phyloP scores from a whole-genome alignment of 2,888 invertebrate species.

The Norana najaformis region DNA sequence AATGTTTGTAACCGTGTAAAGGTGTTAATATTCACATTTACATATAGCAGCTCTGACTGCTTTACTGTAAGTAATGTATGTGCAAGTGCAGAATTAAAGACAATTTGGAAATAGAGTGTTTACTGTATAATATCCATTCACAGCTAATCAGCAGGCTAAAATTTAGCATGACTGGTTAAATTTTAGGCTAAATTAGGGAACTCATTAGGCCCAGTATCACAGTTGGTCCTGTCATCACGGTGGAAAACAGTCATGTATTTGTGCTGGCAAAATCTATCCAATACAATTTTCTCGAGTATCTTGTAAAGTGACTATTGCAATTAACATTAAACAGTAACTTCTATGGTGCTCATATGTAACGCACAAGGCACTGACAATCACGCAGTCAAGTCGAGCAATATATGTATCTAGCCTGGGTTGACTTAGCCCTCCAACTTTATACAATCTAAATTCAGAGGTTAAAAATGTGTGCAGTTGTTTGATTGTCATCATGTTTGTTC shows the following conservation, averaged over 20 bases:
- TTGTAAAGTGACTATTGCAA: neutral
- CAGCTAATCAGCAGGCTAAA: neutral
- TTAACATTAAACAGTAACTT: no score
- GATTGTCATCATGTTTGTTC: neutral
- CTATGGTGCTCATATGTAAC: neutral
- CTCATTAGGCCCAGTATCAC: neutral
- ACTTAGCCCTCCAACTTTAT: neutral
- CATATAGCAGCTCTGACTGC: no score
- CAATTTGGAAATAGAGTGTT: no score
- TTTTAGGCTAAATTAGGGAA: neutral
- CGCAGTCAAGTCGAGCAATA: neutral
- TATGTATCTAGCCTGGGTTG: no score
- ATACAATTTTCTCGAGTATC: neutral
- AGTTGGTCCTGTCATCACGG: neutral
- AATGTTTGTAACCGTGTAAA: no score
- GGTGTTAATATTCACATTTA: no score
- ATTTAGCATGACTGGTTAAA: neutral
- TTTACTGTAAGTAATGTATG: no score
- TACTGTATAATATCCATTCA: neutral
- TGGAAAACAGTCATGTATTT: neutral
- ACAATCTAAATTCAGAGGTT: neutral
- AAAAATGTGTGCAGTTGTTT: neutral
- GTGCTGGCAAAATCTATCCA: neutral
- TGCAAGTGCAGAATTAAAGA: neutral
- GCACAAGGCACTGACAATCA: neutral